Evolutionary conservation across 2,888 invertebrate genomes (phyloP).

Genomic region (Ischnus inquisitorius): DNA sequence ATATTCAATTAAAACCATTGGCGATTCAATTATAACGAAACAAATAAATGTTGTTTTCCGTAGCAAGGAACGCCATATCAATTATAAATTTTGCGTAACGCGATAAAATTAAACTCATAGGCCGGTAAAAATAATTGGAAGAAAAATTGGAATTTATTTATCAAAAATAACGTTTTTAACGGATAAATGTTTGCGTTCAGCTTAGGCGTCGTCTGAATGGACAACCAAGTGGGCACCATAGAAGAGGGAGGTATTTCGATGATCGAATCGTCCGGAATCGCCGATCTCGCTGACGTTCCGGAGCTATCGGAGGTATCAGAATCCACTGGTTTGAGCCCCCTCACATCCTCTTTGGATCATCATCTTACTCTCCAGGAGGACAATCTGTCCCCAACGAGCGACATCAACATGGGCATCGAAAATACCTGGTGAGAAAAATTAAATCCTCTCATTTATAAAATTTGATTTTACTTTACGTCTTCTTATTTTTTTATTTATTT

Average conservation of each 20-base stretch:
- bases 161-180: neutral
- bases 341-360: slow-evolving; percentile 82
- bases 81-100: neutral
- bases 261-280: slow-evolving; percentile 80
- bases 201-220: slow-evolving; percentile 81
- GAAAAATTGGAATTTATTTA: neutral
- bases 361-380: slow-evolving; percentile 82
- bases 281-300: slow-evolving; percentile 78
- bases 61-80: neutral
- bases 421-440: slow-evolving; percentile 83
- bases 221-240: slow-evolving; percentile 78
- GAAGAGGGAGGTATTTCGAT: slow-evolving; percentile 82
- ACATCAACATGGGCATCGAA: slow-evolving; percentile 85
- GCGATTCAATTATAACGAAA: neutral
- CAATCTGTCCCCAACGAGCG: slow-evolving; percentile 75
- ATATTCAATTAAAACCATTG: neutral
- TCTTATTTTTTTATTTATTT: too few relatives aligned
- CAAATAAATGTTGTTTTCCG: neutral
- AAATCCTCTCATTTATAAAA: neutral
- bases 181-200: slow-evolving; percentile 55
- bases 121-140: neutral
- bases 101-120: neutral
- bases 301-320: slow-evolving; percentile 81
- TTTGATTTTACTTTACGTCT: too few relatives aligned
- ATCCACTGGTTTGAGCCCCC: slow-evolving; percentile 82